Evolutionary conservation across 1,140 invertebrate genomes (phyloP).

Genomic region (Drepana arcuata): DNA sequence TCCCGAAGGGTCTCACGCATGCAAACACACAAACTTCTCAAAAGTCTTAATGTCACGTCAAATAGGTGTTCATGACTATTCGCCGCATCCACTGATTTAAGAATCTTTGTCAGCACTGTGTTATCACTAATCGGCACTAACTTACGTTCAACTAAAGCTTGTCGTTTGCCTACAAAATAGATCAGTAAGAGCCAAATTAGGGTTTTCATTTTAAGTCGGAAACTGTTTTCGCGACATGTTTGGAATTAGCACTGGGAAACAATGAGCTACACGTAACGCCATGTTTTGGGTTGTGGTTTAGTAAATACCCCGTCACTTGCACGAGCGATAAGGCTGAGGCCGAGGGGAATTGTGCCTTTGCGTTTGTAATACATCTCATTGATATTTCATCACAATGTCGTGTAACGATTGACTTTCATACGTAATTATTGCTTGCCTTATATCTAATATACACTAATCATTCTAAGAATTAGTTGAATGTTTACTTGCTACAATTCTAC

Average conservation of each 20-base stretch:
- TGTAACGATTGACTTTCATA: too few species aligned
- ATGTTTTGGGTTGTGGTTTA: slow-evolving; percentile 8
- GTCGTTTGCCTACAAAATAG: slow-evolving; percentile 1
- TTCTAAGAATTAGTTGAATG: too few species aligned
- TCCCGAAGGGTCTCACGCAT: slow-evolving; percentile 29
- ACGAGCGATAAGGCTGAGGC: too few species aligned
- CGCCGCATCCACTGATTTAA: slow-evolving; percentile 35
- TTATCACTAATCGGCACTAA: slow-evolving; percentile 16
- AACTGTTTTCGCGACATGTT: slow-evolving; percentile 16
- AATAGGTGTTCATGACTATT: slow-evolving; percentile 33
- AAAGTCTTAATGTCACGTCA: slow-evolving; percentile 35
- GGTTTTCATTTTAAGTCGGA: slow-evolving; percentile 14
- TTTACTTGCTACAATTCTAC: too few species aligned
- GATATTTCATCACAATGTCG: too few species aligned
- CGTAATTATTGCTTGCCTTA: too few species aligned
- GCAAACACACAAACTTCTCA: slow-evolving; percentile 45
- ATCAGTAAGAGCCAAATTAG: slow-evolving; percentile 2
- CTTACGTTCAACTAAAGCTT: slow-evolving; percentile 7
- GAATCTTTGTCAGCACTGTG: slow-evolving; percentile 29
- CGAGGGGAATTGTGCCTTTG: too few species aligned
- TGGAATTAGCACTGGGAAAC: slow-evolving; percentile 4
- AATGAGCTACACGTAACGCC: slow-evolving; percentile 10
- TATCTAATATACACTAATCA: too few species aligned
- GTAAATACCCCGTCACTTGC: too few species aligned
- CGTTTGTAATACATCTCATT: too few species aligned